Evolutionary conservation across 2,888 invertebrate species (phyloP), one percentile per base, ranked within the genome.

Genomic region (Acanthosoma haemorrhoidale): DNA sequence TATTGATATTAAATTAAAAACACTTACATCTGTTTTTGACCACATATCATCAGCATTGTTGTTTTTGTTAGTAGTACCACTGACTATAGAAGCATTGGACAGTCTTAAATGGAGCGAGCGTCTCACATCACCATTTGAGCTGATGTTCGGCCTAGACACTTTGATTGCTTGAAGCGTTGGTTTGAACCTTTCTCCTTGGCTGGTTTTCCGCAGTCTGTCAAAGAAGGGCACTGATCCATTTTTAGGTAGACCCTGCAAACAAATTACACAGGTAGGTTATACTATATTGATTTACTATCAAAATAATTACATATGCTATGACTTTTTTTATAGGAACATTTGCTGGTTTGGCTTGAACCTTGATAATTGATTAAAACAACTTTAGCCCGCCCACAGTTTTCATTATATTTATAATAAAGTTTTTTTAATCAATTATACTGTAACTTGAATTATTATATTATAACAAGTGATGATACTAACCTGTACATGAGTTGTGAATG

Each of bases 211-310:
- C 72, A 92, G 90, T 58, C 94, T 83, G 80, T 92, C 92, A 81
- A 94, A 93, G 79, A 92, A 90, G 31, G 94, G 94, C 74, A 94
- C 94, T 3, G 93, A 93, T 51, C 92, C 92, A 78, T 94, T 94
- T 81, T 93, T 93, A 70, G 93, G 92, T 77, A 87, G 79, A 8
- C 88, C 89, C 75, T 86, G 87, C 58, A 86, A 71, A 73, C 41
- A 66, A 18, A 59, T 13, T 21, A 59, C 6, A n/a, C n/a, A n/a
- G n/a, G n/a, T n/a, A n/a, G n/a, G n/a, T n/a, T n/a, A n/a, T n/a
- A n/a, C n/a, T n/a, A n/a, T n/a, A n/a, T n/a, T n/a, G n/a, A n/a
- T n/a, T n/a, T n/a, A n/a, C n/a, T n/a, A n/a, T n/a, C n/a, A n/a
- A n/a, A n/a, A n/a, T n/a, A n/a, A n/a, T n/a, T n/a, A n/a, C n/a